Conservation (phyloP, 2,113 vertebrate species). For the Pagrus major region DNA sequence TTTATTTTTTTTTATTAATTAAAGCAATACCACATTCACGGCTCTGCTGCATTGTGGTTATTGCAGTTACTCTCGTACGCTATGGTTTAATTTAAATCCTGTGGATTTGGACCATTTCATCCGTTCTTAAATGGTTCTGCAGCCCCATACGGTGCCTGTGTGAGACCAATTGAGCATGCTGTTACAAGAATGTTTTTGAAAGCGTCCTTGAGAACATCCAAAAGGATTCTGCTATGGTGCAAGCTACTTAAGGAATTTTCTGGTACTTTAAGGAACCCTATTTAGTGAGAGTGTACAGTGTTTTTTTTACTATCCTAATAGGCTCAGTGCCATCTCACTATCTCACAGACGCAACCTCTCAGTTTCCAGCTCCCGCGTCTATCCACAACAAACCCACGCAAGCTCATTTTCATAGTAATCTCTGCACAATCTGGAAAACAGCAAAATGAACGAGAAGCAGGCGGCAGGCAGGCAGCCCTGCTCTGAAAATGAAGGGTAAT, state of each 20-base stretch:
- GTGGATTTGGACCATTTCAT: slow-evolving; percentile 40
- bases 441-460: slow-evolving; percentile 27
- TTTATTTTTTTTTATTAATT: slow-evolving; percentile 1
- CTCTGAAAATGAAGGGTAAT: slow-evolving; percentile 63
- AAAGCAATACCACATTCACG: neutral
- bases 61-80: slow-evolving; percentile 2
- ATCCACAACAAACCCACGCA: slow-evolving; percentile 40
- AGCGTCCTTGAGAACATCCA: slow-evolving; percentile 27
- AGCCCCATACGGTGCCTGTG: slow-evolving; percentile 1
- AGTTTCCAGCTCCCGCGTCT: slow-evolving; percentile 7
- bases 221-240: slow-evolving; percentile 3
- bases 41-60: neutral
- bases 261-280: slow-evolving; percentile 5
- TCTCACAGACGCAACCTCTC: slow-evolving; percentile 19
- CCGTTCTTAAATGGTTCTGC: slow-evolving; percentile 12
- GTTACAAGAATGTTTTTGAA: slow-evolving; percentile 19
- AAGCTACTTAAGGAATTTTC: slow-evolving; percentile 30
- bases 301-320: slow-evolving; percentile 16
- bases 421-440: slow-evolving; percentile 31
- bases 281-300: neutral
- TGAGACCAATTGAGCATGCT: slow-evolving; percentile 29
- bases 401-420: slow-evolving; percentile 55
- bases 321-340: slow-evolving; percentile 5
- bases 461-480: slow-evolving; percentile 22
- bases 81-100: slow-evolving; percentile 42